Evolutionary conservation across 2,113 vertebrate genomes (phyloP), one percentile per base, ranked within the genome.

Genomic region (Colossoma macropomum): DNA sequence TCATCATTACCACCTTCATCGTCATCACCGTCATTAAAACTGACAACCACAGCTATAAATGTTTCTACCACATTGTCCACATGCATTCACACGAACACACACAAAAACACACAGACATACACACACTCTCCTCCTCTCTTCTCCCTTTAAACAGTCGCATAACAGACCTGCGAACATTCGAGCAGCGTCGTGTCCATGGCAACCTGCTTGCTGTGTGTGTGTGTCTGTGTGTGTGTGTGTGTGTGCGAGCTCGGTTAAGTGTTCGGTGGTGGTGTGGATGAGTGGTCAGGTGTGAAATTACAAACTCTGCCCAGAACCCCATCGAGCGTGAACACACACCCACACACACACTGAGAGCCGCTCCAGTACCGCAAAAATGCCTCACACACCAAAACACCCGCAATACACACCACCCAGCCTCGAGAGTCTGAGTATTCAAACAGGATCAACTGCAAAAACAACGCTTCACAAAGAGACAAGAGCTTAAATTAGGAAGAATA

Each of bases 271-370:
- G 81, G 82, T 79, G 62, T 84, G 73, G 85, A 81, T 86, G 78
- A 86, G 85, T 86, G 81, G 81, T 86, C 85, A 86, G 85, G 85
- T 86, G 85, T 86, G 81, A 86, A 86, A 86, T 86, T 86, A 81
- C 77, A 86, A 86, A 84, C 85, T 84, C 81, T 80, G 74, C 77
- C 73, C 81, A 84, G 82, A 86, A 84, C 63, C 66, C 81, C 81
- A 86, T 85, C 87, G 87, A 77, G 85, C 45, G 27, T 84, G 54
- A 84, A 75, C 82, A 74, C 81, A 75, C 84, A 88, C 82, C 41
- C 23, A 62, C 79, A 73, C 76, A 79, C 65, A 28, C 75, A 48
- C 28, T 63, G 66, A 62, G 38, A 62, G 59, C 25, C 10, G 12
- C 59, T 10, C 6, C 23, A 62, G n/a, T 13, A 2, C 59, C 23